A percentile compares a stretch with the other conserved stretches of the same genome.
Evolutionary conservation across 2,113 vertebrate genomes (phyloP).

Genomic region (Caracal caracal): DNA sequence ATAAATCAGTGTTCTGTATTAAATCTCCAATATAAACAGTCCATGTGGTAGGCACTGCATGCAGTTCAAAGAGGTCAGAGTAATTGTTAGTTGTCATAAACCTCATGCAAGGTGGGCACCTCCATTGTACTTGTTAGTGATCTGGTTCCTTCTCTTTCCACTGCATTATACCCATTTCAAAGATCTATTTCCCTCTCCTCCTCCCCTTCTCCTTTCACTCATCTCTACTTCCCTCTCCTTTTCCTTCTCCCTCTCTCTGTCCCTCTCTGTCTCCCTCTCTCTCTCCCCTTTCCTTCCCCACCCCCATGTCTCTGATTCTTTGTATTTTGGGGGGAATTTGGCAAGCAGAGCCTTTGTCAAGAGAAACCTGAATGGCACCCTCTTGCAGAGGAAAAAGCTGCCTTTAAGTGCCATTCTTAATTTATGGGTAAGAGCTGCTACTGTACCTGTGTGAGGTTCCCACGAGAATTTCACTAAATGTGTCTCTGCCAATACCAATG

Average conservation of each 20-base stretch:
- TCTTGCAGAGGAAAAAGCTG: constrained; percentile 49
- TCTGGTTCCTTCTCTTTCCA: not conserved
- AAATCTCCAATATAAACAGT: not conserved
- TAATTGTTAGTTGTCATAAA: not conserved
- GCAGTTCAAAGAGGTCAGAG: not conserved
- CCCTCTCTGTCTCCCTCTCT: not conserved
- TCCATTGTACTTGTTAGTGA: not conserved
- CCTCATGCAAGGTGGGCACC: not conserved
- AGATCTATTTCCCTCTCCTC: not conserved
- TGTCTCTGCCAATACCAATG: constrained; percentile 78
- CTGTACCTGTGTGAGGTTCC: constrained; percentile 69
- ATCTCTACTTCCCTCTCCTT: not conserved
- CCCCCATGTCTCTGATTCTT: not conserved
- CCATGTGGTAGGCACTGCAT: not conserved
- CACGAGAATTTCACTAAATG: constrained; percentile 71
- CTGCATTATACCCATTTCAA: not conserved
- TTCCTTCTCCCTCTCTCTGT: not conserved
- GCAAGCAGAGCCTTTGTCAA: constrained; percentile 3
- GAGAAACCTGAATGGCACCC: constrained; percentile 18
- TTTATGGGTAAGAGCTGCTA: constrained; percentile 72
- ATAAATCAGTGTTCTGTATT: not conserved
- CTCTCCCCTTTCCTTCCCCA: accelerated
- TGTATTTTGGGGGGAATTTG: not conserved
- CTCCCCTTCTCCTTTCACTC: not conserved
- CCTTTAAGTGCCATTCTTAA: constrained; percentile 70